Percentiles rank a stretch among this genome's conserved stretches.
Evolutionary conservation across 2,113 vertebrate genomes (phyloP).

Genomic region (Phalacrocorax carbo): DNA sequence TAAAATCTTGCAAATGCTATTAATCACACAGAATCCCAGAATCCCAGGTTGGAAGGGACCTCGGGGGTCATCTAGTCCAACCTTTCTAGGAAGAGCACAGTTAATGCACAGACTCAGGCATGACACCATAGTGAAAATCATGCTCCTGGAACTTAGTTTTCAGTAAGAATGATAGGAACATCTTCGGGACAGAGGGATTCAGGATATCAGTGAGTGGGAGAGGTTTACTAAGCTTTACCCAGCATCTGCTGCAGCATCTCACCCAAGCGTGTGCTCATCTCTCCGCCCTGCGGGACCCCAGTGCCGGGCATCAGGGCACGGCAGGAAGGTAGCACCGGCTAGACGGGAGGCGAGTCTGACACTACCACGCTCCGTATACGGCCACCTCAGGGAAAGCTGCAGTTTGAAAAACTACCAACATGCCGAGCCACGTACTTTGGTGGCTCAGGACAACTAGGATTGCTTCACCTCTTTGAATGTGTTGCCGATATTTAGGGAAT

Average conservation of each 20-base stretch:
- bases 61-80: too few relatives aligned
- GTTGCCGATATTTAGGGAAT: neutral
- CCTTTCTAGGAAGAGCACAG: too few relatives aligned
- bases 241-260: neutral
- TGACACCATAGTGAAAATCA: neutral
- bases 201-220: neutral
- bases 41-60: too few relatives aligned
- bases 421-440: neutral
- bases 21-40: too few relatives aligned
- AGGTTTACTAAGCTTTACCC: neutral
- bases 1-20: neutral
- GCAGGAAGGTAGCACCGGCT: neutral
- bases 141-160: rapidly evolving
- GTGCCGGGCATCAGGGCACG: neutral
- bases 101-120: neutral
- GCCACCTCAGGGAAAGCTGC: neutral
- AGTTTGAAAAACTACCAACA: neutral
- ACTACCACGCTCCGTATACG: neutral
- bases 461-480: neutral
- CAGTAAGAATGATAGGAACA: neutral
- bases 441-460: neutral
- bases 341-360: rapidly evolving
- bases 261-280: neutral
- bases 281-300: neutral
- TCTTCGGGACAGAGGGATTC: neutral